Percentiles rank a stretch among this genome's conserved stretches.
These are phyloP conservation scores for Xiphophorus maculatus DNA, from an alignment of 2,113 vertebrate genomes.

Conservation along the genomic window DNA sequence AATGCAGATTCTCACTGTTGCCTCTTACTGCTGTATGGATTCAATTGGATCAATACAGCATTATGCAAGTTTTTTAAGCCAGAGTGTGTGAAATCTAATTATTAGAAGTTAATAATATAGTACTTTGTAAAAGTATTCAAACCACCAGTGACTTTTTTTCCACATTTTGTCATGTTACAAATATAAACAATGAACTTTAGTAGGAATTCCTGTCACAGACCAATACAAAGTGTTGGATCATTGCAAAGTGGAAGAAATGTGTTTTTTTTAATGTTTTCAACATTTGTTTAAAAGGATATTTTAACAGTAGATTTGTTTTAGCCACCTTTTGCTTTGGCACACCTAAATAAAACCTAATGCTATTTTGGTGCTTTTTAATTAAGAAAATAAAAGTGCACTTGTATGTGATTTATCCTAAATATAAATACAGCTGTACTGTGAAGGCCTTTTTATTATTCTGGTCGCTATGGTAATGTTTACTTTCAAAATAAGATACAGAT, in stretches of 20 bases:
- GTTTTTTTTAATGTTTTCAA: no score
- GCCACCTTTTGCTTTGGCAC: no score
- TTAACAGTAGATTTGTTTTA: no score
- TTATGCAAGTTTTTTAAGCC: slow-evolving; percentile 3
- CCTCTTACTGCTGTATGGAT: slow-evolving; percentile 21
- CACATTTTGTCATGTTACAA: neutral
- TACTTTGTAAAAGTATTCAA: neutral
- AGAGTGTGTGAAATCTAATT: slow-evolving; percentile 13
- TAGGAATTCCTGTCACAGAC: no score
- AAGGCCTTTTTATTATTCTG: no score
- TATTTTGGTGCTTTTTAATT: neutral
- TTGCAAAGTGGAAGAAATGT: no score
- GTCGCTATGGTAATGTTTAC: no score
- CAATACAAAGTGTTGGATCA: no score
- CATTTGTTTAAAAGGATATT: no score
- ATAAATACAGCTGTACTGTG: neutral
- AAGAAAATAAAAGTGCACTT: neutral
- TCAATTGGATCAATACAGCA: slow-evolving; percentile 17
- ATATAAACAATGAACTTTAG: no score
- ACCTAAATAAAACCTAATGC: no score
- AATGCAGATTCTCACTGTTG: slow-evolving; percentile 12
- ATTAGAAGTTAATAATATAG: slow-evolving; percentile 15
- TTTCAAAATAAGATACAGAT: no score
- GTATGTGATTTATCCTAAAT: neutral
- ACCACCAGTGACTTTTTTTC: neutral